Evolutionary conservation across 2,113 vertebrate genomes (phyloP).

Genomic region (Chlamydotis undulata): DNA sequence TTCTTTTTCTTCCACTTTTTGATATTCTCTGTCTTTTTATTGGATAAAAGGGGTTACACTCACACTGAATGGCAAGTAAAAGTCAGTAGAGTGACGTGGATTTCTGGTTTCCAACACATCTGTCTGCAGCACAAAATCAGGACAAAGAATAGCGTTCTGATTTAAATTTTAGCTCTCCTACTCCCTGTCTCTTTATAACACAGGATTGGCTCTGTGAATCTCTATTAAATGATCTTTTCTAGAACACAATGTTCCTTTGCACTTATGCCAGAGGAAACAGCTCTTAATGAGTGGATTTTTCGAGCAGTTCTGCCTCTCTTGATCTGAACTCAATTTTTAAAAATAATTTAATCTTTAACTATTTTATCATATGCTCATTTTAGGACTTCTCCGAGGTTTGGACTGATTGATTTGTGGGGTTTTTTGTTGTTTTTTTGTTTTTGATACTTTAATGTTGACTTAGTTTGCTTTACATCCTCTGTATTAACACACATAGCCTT

Average conservation of each 20-base stretch:
- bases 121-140: neutral
- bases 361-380: neutral
- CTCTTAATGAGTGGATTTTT: neutral
- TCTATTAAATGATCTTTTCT: neutral
- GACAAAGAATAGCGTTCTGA: neutral
- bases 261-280: neutral
- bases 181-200: neutral
- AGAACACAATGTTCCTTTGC: neutral
- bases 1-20: neutral
- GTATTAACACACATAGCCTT: neutral
- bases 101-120: neutral
- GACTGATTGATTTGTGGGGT: accelerated
- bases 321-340: neutral
- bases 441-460: neutral
- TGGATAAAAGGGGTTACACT: neutral
- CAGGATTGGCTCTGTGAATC: neutral
- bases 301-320: neutral
- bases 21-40: neutral
- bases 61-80: neutral
- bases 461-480: neutral
- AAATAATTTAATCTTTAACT: neutral
- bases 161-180: neutral
- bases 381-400: neutral
- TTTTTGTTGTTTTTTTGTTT: neutral
- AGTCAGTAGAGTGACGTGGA: neutral